Evolutionary conservation across 1,140 invertebrate species (phyloP).

Genomic region (Mya arenaria): DNA sequence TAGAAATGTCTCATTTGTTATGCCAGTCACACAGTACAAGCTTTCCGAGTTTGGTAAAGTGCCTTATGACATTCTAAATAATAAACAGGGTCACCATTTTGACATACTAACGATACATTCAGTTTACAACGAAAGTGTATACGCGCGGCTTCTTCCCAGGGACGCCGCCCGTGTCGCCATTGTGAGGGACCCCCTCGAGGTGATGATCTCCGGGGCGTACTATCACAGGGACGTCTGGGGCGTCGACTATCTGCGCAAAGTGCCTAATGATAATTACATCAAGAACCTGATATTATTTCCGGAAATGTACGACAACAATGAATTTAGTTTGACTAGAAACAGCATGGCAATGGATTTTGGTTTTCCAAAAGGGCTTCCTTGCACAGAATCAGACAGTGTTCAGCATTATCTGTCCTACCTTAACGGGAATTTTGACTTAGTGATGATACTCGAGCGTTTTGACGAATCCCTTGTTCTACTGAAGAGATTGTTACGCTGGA

Average conservation of each 20-base stretch:
- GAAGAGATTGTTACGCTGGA: conserved; percentile 81
- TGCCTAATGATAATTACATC: conserved; percentile 36
- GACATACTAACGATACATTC: conserved; percentile 54
- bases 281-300: conserved; percentile 46
- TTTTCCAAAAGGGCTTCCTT: conserved; percentile 35
- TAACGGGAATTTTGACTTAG: conserved; percentile 78
- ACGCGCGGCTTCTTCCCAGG: conserved; percentile 27
- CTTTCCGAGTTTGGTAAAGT: conserved; percentile 21
- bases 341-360: conserved; percentile 60
- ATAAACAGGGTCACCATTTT: conserved; percentile 26
- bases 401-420: conserved; percentile 47
- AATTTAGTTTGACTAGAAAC: conserved; percentile 55
- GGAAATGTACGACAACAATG: conserved; percentile 39
- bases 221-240: conserved; percentile 58
- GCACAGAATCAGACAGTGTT: conserved; percentile 8
- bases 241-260: conserved; percentile 2
- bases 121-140: conserved; percentile 31
- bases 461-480: conserved; percentile 83
- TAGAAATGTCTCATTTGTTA: conserved; percentile 48
- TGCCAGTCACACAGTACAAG: conserved; percentile 42
- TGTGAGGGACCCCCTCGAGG: conserved; percentile 44
- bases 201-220: conserved; percentile 55
- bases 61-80: background rate
- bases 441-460: conserved; percentile 83
- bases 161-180: conserved; percentile 49